A percentile compares a stretch with the other conserved stretches of the same genome.
These are phyloP conservation scores for Drosophila histrio DNA, from an alignment of 2,888 invertebrate genomes.

Conservation along the genomic window DNA sequence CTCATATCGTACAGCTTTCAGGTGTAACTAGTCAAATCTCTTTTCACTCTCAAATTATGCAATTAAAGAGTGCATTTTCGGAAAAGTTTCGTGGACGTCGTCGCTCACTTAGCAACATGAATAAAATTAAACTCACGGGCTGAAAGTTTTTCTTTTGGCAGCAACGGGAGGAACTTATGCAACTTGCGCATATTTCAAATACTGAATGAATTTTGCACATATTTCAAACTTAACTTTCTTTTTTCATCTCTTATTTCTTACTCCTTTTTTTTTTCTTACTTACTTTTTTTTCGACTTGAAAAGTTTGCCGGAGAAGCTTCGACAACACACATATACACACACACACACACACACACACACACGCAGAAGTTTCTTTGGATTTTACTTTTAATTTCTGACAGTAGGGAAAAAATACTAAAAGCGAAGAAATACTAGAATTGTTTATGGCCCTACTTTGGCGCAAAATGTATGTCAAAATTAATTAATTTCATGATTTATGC, in stretches of 20 bases:
- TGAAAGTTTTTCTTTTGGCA: conserved; percentile 68
- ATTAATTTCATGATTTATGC: conserved; percentile 84
- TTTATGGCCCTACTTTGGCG: conserved; percentile 68
- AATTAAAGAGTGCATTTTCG: conserved; percentile 74
- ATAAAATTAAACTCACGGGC: conserved; percentile 76
- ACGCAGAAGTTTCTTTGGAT: conserved; percentile 45
- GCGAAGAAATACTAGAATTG: conserved; percentile 60
- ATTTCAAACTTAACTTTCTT: conserved; percentile 75
- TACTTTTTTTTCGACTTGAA: conserved; percentile 36
- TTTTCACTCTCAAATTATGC: conserved; percentile 72
- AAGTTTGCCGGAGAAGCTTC: conserved; percentile 46
- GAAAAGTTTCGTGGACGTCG: conserved; percentile 35
- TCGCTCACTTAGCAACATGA: conserved; percentile 78
- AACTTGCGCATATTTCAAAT: conserved; percentile 78
- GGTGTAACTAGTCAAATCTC: conserved; percentile 67
- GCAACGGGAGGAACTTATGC: conserved; percentile 43
- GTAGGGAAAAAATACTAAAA: conserved; percentile 7
- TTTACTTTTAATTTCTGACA: conserved; percentile 70
- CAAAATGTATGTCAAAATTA: conserved; percentile 83
- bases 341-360: conserved; percentile 10
- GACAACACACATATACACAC: conserved; percentile 18
- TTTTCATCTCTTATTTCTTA: conserved; percentile 8
- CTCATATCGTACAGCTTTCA: conserved; percentile 37
- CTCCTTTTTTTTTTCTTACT: neutral
- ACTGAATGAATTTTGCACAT: conserved; percentile 80